Evolutionary conservation across 2,113 vertebrate genomes (phyloP).

Genomic region (Carettochelys insculpta): DNA sequence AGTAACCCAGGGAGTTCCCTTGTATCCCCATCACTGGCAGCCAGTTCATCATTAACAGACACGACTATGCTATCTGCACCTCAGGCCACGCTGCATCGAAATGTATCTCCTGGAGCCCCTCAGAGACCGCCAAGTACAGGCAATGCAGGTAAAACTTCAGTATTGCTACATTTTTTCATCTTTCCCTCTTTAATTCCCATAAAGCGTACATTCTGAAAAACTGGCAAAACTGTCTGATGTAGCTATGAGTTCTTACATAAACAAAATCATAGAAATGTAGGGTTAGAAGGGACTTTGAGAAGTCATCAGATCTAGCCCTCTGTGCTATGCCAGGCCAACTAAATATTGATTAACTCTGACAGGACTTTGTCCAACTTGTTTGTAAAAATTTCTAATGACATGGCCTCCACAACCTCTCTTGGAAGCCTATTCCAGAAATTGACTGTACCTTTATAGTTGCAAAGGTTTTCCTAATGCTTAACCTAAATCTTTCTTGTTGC

Average conservation of each 20-base stretch:
- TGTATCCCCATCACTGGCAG: slow-evolving; percentile 87
- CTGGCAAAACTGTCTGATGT: background rate
- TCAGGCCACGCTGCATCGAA: slow-evolving; percentile 90
- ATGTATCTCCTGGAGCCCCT: slow-evolving; percentile 87
- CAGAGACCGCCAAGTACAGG: slow-evolving; percentile 94
- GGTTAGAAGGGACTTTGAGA: background rate
- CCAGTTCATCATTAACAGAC: slow-evolving; percentile 88
- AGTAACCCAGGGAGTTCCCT: slow-evolving; percentile 88
- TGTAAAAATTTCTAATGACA: too few relatives aligned
- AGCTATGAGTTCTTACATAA: background rate
- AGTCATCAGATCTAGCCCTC: background rate
- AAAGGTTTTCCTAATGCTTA: background rate
- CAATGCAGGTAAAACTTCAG: slow-evolving; percentile 80
- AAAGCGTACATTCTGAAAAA: background rate
- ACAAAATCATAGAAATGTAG: background rate
- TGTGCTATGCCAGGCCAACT: background rate
- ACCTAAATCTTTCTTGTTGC: background rate
- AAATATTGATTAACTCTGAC: too few relatives aligned
- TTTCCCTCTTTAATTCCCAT: background rate
- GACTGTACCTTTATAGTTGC: too few relatives aligned
- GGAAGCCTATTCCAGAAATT: too few relatives aligned
- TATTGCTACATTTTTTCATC: background rate
- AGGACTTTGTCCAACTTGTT: too few relatives aligned
- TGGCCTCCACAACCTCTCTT: too few relatives aligned
- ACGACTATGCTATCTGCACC: slow-evolving; percentile 93